Evolutionary conservation across 2,888 invertebrate genomes (phyloP).

Genomic region (Metallyticus violacea): DNA sequence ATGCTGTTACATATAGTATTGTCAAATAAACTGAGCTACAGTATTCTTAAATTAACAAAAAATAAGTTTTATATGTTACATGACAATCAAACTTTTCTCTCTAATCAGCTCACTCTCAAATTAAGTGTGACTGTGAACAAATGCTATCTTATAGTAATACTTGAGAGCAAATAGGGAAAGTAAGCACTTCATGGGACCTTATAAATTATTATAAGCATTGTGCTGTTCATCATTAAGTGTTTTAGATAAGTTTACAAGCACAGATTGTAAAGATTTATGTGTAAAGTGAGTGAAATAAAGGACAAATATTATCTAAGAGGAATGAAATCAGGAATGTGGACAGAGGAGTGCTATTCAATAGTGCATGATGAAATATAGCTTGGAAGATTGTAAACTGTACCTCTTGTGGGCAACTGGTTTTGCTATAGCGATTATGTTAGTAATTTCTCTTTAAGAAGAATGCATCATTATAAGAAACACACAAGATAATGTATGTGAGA

Average conservation of each 20-base stretch:
- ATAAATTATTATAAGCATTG: not conserved
- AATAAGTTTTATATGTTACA: not conserved
- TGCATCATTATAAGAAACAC: no score
- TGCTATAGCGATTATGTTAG: no score
- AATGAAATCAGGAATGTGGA: not conserved
- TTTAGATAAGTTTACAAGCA: not conserved
- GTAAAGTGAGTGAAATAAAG: not conserved
- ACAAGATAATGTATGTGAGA: no score
- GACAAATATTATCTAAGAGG: not conserved
- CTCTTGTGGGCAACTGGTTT: no score
- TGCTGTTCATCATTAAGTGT: not conserved
- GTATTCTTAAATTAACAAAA: not conserved
- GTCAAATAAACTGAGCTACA: not conserved
- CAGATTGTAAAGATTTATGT: not conserved
- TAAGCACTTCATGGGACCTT: not conserved
- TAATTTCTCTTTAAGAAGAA: no score
- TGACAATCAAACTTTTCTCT: not conserved
- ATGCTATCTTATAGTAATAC: not conserved
- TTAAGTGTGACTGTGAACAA: not conserved
- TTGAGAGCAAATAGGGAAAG: not conserved
- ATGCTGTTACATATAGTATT: not conserved
- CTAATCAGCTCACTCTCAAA: not conserved
- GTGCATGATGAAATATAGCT: not conserved
- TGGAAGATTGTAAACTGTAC: not conserved
- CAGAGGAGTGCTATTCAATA: no score